These are phyloP conservation scores for Tapirus terrestris DNA, from an alignment of 2,113 vertebrate species.

Conservation along the genomic window DNA sequence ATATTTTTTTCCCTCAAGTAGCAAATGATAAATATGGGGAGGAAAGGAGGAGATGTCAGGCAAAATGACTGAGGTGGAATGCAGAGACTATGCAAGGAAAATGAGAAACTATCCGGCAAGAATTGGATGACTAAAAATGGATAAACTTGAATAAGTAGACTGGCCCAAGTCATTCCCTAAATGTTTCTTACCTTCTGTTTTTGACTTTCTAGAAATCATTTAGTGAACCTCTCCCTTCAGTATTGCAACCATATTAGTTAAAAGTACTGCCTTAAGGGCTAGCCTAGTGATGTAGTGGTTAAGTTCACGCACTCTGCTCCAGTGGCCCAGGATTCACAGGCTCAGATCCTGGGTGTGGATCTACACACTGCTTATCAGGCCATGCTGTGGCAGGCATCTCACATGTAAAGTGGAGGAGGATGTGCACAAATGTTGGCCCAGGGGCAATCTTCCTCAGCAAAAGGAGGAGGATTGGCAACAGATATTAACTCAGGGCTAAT, in stretches of 20 bases:
- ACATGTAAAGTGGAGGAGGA: no score
- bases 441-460: no score
- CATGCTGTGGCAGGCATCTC: no score
- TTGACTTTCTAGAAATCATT: conserved; percentile 59
- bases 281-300: no score
- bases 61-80: conserved; percentile 71
- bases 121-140: conserved; percentile 61
- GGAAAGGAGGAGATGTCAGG: conserved; percentile 43
- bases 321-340: no score
- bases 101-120: conserved; percentile 60
- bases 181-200: conserved; percentile 56
- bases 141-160: conserved; percentile 61
- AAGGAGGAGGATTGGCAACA: no score
- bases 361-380: no score
- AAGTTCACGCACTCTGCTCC: no score
- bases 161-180: conserved; percentile 51
- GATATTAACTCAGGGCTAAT: no score
- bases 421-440: no score
- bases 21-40: conserved; percentile 75
- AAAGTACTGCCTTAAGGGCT: background rate
- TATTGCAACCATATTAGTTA: background rate
- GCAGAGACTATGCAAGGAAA: conserved; percentile 69
- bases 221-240: conserved; percentile 59
- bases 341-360: no score
- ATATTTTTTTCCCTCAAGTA: conserved; percentile 54